Percentiles rank a stretch among this genome's conserved stretches.
Conservation (phyloP, 2,888 invertebrate genomes). For the Aelia acuminata region DNA sequence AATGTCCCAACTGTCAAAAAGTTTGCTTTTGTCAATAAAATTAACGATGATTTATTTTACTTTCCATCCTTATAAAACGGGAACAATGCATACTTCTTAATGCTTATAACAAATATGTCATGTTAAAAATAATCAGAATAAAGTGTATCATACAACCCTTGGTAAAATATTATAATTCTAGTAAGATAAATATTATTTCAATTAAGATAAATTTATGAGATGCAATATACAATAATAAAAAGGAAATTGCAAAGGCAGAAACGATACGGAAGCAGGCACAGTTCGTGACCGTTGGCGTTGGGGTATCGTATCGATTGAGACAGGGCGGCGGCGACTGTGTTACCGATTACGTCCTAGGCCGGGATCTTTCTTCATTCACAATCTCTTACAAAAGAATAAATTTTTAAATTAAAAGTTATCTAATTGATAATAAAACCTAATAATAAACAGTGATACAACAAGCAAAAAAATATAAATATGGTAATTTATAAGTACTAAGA, state of each 20-base stretch:
- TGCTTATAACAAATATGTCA: neutral
- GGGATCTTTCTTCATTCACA: conserved; percentile 22
- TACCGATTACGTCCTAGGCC: neutral
- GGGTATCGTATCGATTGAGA: conserved; percentile 48
- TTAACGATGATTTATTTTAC: neutral
- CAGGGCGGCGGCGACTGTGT: conserved; percentile 47
- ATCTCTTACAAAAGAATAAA: neutral
- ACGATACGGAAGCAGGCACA: conserved; percentile 28
- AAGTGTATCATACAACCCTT: neutral
- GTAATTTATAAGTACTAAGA: too few relatives aligned
- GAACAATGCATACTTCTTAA: neutral
- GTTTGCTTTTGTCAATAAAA: neutral
- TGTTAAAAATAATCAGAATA: neutral
- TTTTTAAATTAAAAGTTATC: neutral
- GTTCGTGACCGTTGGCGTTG: conserved; percentile 42
- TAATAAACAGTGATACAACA: neutral
- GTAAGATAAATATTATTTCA: neutral
- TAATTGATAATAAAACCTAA: too few relatives aligned
- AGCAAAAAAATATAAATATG: neutral
- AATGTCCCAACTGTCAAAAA: neutral
- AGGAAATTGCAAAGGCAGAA: neutral
- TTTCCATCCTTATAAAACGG: neutral
- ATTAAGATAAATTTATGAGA: neutral
- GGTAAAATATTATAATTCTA: neutral
- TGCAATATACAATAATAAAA: neutral